Evolutionary conservation across 2,888 invertebrate genomes (phyloP).

Genomic region (Fabriciana adippe): DNA sequence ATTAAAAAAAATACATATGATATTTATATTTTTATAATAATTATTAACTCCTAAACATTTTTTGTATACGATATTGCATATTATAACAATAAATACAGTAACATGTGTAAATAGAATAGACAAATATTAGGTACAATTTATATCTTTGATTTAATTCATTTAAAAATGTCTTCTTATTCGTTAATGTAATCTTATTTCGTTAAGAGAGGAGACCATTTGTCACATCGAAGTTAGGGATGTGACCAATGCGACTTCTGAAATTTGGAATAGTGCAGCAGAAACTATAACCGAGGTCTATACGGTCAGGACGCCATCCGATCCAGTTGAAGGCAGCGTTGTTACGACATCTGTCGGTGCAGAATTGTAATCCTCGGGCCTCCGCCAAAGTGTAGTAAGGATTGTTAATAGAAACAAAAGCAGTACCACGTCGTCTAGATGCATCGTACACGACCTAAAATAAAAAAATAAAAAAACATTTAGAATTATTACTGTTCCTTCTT

Average conservation of each 20-base stretch:
- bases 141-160: too few species aligned
- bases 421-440: slow-evolving; percentile 68
- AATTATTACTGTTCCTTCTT: too few species aligned
- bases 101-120: too few species aligned
- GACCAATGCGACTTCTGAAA: slow-evolving; percentile 76
- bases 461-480: neutral
- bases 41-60: too few species aligned
- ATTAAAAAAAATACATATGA: too few species aligned
- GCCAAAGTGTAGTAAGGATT: slow-evolving; percentile 80
- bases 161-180: too few species aligned
- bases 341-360: slow-evolving; percentile 79
- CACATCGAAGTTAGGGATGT: slow-evolving; percentile 79
- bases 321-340: slow-evolving; percentile 82
- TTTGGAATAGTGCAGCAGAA: slow-evolving; percentile 84
- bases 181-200: slow-evolving; percentile 23
- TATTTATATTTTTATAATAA: too few species aligned
- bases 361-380: slow-evolving; percentile 64
- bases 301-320: slow-evolving; percentile 81
- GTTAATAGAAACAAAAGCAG: slow-evolving; percentile 84
- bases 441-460: slow-evolving; percentile 79
- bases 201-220: slow-evolving; percentile 62
- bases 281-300: slow-evolving; percentile 80
- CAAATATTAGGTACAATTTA: too few species aligned
- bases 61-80: too few species aligned
- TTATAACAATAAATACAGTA: too few species aligned